A percentile compares a stretch with the other conserved stretches of the same genome.
Evolutionary conservation across 2,113 vertebrate species (phyloP).

Genomic region (Equus quagga): DNA sequence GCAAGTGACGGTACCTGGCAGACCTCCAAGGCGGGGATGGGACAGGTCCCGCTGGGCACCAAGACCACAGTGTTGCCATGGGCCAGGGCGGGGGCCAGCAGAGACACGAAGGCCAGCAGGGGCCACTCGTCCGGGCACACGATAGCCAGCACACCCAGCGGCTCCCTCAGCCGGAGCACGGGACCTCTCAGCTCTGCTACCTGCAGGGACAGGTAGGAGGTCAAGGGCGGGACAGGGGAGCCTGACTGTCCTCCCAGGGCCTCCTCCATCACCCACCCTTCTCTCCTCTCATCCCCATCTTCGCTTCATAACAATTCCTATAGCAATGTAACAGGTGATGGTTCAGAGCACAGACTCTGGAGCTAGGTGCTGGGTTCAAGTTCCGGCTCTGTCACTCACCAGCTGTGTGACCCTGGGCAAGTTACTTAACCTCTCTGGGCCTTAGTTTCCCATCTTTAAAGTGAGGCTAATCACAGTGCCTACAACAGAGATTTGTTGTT

Average conservation of each 20-base stretch:
- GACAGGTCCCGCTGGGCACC: conserved; percentile 90
- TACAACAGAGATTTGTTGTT: background rate
- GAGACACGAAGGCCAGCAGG: conserved; percentile 91
- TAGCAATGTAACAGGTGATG: background rate
- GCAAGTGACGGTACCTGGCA: conserved; percentile 87
- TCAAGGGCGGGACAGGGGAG: background rate
- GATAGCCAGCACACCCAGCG: conserved; percentile 92
- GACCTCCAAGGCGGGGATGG: conserved; percentile 90
- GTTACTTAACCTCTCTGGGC: background rate
- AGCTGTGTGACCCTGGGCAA: background rate
- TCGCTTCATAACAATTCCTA: background rate
- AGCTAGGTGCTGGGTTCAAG: background rate
- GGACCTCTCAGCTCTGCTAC: conserved; percentile 89
- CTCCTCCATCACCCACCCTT: too few species aligned
- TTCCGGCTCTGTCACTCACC: background rate
- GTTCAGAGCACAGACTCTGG: background rate
- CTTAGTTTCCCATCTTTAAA: background rate
- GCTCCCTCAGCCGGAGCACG: conserved; percentile 89
- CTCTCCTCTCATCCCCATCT: background rate
- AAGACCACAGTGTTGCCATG: conserved; percentile 91
- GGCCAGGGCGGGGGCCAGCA: conserved; percentile 90
- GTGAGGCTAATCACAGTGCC: background rate
- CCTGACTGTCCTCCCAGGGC: background rate
- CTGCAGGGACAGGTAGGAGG: conserved; percentile 77
- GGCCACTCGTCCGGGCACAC: conserved; percentile 90